Percentiles rank a stretch among this genome's conserved stretches.
phyloP scores from a whole-genome alignment of 2,888 invertebrate species.

The Notodonta dromedarius region DNA sequence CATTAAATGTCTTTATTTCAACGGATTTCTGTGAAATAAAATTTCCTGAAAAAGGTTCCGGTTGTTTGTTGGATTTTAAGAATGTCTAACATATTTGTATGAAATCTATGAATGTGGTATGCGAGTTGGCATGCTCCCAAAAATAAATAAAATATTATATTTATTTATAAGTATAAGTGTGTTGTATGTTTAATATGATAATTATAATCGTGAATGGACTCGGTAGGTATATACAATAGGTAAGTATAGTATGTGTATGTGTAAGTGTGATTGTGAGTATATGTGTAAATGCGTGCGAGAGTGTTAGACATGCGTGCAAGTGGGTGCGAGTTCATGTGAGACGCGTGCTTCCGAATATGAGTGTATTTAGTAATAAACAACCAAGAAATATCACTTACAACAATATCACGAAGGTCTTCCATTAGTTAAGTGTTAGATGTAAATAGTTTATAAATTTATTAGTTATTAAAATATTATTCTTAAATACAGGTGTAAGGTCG shows the following conservation, averaged over 20 bases:
- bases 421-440: conserved; percentile 52
- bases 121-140: too few relatives aligned
- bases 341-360: conserved; percentile 15
- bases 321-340: background rate
- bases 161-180: conserved; percentile 2
- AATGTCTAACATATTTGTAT: too few relatives aligned
- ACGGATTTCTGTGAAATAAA: too few relatives aligned
- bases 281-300: background rate
- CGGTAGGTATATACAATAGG: too few relatives aligned
- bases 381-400: conserved; percentile 82
- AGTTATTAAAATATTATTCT: background rate
- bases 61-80: too few relatives aligned
- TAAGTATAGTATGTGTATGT: background rate
- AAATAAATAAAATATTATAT: too few relatives aligned
- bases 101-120: too few relatives aligned
- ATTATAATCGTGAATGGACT: background rate
- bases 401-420: conserved; percentile 83
- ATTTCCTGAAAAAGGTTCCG: too few relatives aligned
- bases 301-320: background rate
- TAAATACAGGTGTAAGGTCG: too few relatives aligned
- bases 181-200: conserved; percentile 10
- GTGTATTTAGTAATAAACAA: conserved; percentile 58
- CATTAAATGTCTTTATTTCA: too few relatives aligned
- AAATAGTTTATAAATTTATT: conserved; percentile 4
- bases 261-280: background rate